phyloP scores from a whole-genome alignment of 1,140 invertebrate species.

The Eufriesea mexicana region DNA sequence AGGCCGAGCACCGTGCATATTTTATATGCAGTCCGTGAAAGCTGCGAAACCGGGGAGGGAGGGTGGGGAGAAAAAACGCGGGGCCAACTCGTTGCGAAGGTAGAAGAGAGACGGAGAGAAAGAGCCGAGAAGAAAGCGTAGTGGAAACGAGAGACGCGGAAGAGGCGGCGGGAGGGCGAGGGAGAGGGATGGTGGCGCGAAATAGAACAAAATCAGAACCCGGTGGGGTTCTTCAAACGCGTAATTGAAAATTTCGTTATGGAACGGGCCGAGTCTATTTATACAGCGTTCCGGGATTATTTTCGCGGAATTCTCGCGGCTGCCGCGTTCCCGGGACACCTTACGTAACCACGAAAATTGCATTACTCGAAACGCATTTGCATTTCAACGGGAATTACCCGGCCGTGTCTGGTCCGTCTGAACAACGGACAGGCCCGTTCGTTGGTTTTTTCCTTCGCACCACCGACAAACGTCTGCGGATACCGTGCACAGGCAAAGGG shows the following conservation, averaged over 20 bases:
- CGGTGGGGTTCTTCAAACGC: constrained; percentile 24
- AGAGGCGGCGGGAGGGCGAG: not conserved
- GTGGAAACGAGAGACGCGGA: too few relatives aligned
- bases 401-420: not conserved
- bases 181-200: constrained; percentile 17
- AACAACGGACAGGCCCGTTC: not conserved
- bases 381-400: constrained; percentile 2
- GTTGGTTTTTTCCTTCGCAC: not conserved
- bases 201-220: constrained; percentile 47
- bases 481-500: too few relatives aligned
- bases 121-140: not conserved
- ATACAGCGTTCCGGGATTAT: constrained; percentile 27
- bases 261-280: constrained; percentile 27
- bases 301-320: constrained; percentile 16
- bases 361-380: constrained; percentile 31
- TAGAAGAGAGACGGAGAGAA: not conserved
- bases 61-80: constrained; percentile 34
- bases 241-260: constrained; percentile 52
- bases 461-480: too few relatives aligned
- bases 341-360: constrained; percentile 32
- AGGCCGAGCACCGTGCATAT: constrained; percentile 58
- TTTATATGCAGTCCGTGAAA: constrained; percentile 58
- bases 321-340: constrained; percentile 12
- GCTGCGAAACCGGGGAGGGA: not conserved
- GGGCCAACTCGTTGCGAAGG: constrained; percentile 38